Percentiles rank a stretch among this genome's conserved stretches.
Conservation (phyloP, 2,113 vertebrate genomes). For the Fukomys damarensis region DNA sequence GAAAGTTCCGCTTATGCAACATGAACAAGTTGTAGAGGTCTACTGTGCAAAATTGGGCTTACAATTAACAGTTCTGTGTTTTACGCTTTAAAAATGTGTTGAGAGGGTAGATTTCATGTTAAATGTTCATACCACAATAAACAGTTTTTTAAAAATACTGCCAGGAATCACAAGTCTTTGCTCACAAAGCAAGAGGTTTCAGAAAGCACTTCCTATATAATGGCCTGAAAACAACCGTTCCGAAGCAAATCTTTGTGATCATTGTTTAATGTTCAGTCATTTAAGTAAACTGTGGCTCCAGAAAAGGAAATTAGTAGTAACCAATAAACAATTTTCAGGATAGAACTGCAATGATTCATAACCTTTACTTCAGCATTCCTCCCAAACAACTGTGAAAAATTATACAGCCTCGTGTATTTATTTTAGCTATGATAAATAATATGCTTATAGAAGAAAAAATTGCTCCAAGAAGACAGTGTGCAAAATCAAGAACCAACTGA, state of each 20-base stretch:
- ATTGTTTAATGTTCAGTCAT: constrained; percentile 25
- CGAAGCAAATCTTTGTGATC: constrained; percentile 36
- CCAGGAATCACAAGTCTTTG: constrained; percentile 20
- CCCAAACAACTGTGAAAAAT: constrained; percentile 17
- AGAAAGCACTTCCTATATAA: constrained; percentile 39
- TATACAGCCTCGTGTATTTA: background rate
- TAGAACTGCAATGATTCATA: constrained; percentile 51
- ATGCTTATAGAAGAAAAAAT: background rate
- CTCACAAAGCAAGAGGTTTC: constrained; percentile 41
- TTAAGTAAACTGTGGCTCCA: constrained; percentile 53
- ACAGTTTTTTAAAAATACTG: background rate
- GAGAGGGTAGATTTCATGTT: background rate
- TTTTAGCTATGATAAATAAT: background rate
- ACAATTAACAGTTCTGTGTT: background rate
- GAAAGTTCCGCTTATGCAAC: background rate
- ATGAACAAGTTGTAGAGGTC: background rate
- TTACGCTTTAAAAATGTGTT: background rate
- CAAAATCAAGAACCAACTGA: background rate
- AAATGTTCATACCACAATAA: background rate
- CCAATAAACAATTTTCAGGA: constrained; percentile 48
- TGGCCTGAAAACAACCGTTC: constrained; percentile 13
- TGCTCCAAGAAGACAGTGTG: constrained; percentile 2
- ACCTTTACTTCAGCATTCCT: constrained; percentile 39
- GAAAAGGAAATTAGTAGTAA: constrained; percentile 54
- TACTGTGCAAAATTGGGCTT: background rate